Evolutionary conservation across 2,888 invertebrate genomes (phyloP).

Genomic region (Cryptus viduatorius): DNA sequence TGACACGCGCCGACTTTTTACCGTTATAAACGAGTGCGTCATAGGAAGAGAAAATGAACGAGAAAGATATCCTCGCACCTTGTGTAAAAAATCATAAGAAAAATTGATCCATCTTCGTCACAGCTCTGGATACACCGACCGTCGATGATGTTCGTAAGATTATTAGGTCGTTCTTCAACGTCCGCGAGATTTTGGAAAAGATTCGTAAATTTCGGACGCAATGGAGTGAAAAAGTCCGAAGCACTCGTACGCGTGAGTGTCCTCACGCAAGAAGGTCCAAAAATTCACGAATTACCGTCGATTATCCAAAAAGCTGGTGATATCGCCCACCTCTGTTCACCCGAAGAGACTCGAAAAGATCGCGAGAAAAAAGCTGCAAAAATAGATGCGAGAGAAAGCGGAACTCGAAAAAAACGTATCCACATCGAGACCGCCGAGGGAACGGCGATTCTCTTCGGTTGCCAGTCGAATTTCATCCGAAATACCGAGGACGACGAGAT

Average conservation of each 20-base stretch:
- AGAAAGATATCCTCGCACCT: no score
- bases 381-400: constrained; percentile 12
- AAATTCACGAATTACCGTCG: constrained; percentile 89
- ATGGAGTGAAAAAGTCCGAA: constrained; percentile 25
- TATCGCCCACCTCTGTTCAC: constrained; percentile 79
- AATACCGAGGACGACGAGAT: constrained; percentile 78
- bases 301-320: constrained; percentile 86
- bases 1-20: background rate
- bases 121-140: background rate
- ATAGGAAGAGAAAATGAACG: background rate
- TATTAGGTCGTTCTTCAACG: background rate
- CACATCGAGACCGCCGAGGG: constrained; percentile 77
- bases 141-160: constrained; percentile 3
- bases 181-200: constrained; percentile 20
- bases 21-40: background rate
- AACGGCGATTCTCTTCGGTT: constrained; percentile 76
- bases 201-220: constrained; percentile 36
- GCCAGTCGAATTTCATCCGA: constrained; percentile 71
- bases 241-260: constrained; percentile 85
- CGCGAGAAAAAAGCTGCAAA: constrained; percentile 6
- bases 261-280: constrained; percentile 89
- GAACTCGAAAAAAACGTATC: constrained; percentile 62
- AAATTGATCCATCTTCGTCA: background rate
- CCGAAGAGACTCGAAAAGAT: constrained; percentile 29
- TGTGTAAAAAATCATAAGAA: background rate